Evolutionary conservation across 64 coral and sea anemone genomes (phyloP), one percentile per base, ranked within the genome.

Genomic region (Actinia tenebrosa): DNA sequence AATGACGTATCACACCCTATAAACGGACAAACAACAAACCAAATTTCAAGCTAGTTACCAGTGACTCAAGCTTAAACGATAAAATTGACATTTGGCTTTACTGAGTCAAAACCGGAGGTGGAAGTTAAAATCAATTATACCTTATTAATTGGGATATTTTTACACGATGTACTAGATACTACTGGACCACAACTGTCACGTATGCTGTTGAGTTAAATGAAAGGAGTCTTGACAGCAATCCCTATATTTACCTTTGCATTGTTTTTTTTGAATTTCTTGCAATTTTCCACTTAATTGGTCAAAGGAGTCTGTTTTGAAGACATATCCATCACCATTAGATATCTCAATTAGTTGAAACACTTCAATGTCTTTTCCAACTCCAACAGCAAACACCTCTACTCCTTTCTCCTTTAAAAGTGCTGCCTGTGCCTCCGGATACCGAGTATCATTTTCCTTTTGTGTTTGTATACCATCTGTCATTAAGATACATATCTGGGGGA

Each of bases 1-100:
- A 92, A 52, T 14, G 84, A 25, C 11, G 87, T 80, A 10, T 86
- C 79, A 22, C 90, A 92, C 10, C 84, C 90, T 92, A 42, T 66
- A 92, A 91, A 59, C 9, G 25, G 7, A 1, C 11, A 42, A 75
- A 75, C 8, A 37, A 16, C 10, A 58, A 2, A 58, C 56, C 13
- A 58, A 58, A 58, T 58, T 16, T 58, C 56, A 58, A 58, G 13
- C 10, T 58, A 16, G 10, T 58, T 14, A 58, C 10, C 15, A 16
- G 7, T 6, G 10, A 6, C 15, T 16, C 10, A 58, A 58, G 2
- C 56, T 11, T 11, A 11, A 58, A 58, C 7, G 56, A 16, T 16
- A 58, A 14, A 6, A 58, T 58, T 2, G 15, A 14, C 56, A 58
- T 58, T 50, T 50, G 47, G 47, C 47, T 50, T 50, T 50, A 50